Evolutionary conservation across 2,113 vertebrate genomes (phyloP).

Genomic region (Thinocorus orbignyianus): DNA sequence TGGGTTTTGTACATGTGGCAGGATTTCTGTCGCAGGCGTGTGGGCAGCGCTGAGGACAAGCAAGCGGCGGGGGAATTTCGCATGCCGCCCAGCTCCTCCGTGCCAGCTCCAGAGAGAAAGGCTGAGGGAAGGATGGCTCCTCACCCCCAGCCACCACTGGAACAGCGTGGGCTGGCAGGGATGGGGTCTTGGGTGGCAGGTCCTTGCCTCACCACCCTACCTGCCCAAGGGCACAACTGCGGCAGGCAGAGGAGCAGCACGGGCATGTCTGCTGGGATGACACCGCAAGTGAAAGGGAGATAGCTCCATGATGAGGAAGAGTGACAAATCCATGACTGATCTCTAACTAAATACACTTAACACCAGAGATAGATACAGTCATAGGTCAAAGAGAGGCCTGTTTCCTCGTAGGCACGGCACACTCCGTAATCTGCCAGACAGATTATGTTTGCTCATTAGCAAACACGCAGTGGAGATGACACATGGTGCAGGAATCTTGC

Average conservation of each 20-base stretch:
- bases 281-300: not conserved
- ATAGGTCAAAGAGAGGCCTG: constrained; percentile 11
- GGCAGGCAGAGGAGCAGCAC: accelerated
- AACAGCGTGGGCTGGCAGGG: accelerated
- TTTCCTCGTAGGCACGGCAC: not conserved
- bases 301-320: not conserved
- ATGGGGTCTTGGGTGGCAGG: not conserved
- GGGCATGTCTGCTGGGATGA: accelerated
- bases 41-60: not conserved
- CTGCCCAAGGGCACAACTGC: accelerated
- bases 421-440: not conserved
- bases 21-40: not conserved
- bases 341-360: not conserved
- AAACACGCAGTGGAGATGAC: not conserved
- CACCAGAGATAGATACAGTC: not conserved
- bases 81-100: accelerated
- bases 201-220: not conserved
- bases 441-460: constrained; percentile 1
- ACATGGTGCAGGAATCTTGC: not conserved
- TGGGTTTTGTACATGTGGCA: not conserved
- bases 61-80: accelerated
- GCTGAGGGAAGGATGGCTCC: not conserved
- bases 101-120: not conserved
- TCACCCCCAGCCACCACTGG: not conserved
- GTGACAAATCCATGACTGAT: not conserved